phyloP scores from a whole-genome alignment of 2,113 vertebrate genomes.

The Syngnathus floridae region DNA sequence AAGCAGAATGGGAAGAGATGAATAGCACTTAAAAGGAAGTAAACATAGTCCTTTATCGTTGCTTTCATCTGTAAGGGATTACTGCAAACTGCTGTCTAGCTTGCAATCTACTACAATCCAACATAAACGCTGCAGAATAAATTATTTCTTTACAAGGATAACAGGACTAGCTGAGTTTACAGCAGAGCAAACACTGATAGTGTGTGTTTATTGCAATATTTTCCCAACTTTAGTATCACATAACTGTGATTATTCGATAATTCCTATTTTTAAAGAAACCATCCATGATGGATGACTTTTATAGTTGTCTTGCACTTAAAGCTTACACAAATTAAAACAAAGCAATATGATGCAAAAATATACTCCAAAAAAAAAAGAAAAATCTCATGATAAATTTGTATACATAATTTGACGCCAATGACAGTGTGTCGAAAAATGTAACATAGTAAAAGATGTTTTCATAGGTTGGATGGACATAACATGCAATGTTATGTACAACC shows the following conservation, averaged over 20 bases:
- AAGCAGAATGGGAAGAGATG: slow-evolving; percentile 23
- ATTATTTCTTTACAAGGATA: too few species aligned
- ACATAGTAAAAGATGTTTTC: too few species aligned
- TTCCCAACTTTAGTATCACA: background rate
- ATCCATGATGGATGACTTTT: background rate
- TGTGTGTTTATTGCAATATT: background rate
- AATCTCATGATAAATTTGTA: too few species aligned
- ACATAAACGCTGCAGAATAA: too few species aligned
- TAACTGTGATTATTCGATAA: background rate
- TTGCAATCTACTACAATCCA: background rate
- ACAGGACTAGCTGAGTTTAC: too few species aligned
- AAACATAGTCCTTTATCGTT: slow-evolving; percentile 14
- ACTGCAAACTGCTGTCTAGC: too few species aligned
- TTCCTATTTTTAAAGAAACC: background rate
- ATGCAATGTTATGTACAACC: too few species aligned
- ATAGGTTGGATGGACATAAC: too few species aligned
- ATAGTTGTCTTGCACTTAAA: background rate
- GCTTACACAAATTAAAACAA: background rate
- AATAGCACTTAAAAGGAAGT: slow-evolving; percentile 10
- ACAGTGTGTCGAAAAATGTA: too few species aligned
- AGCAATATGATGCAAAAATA: background rate
- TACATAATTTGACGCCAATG: too few species aligned
- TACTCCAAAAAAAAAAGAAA: too few species aligned
- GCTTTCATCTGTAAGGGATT: slow-evolving; percentile 10
- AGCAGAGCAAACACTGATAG: too few species aligned